Percentiles rank a stretch among this genome's conserved stretches.
These are phyloP conservation scores for Mercenaria mercenaria DNA, from an alignment of 1,140 invertebrate species.

Conservation along the genomic window DNA sequence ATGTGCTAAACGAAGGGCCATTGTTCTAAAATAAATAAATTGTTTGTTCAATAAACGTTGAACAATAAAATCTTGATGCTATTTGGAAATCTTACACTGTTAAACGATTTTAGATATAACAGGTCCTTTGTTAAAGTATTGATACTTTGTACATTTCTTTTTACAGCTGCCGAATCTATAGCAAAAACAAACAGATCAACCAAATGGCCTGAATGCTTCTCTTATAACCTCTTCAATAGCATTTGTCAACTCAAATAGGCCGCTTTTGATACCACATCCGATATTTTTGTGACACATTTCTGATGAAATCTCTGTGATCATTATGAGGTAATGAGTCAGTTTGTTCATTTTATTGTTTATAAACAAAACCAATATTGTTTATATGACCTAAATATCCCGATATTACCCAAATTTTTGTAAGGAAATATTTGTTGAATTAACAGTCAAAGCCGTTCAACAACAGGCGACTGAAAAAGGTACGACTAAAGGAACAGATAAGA, in stretches of 20 bases:
- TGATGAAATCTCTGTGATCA: conserved; percentile 13
- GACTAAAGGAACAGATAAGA: not conserved
- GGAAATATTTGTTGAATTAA: conserved; percentile 12
- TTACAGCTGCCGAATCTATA: conserved; percentile 57
- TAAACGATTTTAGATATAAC: conserved; percentile 63
- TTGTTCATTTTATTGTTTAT: conserved; percentile 2
- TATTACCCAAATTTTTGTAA: conserved; percentile 22
- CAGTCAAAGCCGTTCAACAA: not conserved
- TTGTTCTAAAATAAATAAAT: conserved; percentile 66
- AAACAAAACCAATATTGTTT: conserved; percentile 43
- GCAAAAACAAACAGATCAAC: conserved; percentile 54
- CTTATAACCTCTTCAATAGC: not conserved
- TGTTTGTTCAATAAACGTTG: conserved; percentile 64
- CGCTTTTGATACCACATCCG: conserved; percentile 9
- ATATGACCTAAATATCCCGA: not conserved
- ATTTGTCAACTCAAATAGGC: conserved; percentile 49
- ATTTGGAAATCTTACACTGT: conserved; percentile 64
- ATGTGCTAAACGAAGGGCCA: conserved; percentile 61
- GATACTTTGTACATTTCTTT: conserved; percentile 41
- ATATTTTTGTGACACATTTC: conserved; percentile 61
- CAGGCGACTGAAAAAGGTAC: not conserved
- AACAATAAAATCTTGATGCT: conserved; percentile 58
- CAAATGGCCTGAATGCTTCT: not conserved
- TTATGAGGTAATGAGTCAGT: conserved; percentile 20
- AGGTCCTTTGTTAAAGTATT: conserved; percentile 47